Conservation (phyloP, 2,113 vertebrate species). For the Salvelinus sp. region DNA sequence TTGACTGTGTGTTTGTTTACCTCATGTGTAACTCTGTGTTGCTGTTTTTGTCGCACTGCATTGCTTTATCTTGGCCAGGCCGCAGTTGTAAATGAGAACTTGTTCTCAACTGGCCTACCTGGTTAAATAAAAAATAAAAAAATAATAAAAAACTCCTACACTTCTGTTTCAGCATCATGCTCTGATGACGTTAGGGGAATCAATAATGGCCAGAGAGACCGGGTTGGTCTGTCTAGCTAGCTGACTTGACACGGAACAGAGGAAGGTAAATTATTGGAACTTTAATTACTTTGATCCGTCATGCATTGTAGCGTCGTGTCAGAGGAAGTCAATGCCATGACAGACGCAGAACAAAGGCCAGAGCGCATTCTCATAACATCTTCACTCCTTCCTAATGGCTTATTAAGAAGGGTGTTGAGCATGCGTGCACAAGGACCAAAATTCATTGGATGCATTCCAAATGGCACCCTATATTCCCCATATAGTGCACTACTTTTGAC, state of each 20-base stretch:
- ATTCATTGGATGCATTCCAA: no score
- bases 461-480: no score
- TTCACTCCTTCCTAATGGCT: constrained; percentile 82
- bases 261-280: constrained; percentile 95
- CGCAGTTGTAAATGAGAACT: no score
- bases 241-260: constrained; percentile 83
- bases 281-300: constrained; percentile 97
- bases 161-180: constrained; percentile 64
- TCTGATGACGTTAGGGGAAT: constrained; percentile 70
- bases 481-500: no score
- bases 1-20: no score
- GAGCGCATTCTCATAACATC: constrained; percentile 81
- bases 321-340: constrained; percentile 82
- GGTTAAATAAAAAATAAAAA: no score
- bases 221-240: constrained; percentile 61
- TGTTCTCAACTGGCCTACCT: no score
- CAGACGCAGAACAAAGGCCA: constrained; percentile 85
- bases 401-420: constrained; percentile 82
- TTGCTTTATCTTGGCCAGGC: no score
- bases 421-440: constrained; percentile 39
- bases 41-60: no score
- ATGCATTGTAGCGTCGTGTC: constrained; percentile 88
- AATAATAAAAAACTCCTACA: constrained; percentile 11
- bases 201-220: constrained; percentile 77
- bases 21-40: no score